Evolutionary conservation across 2,113 vertebrate genomes (phyloP).

Genomic region (Ibidorhyncha struthersii): DNA sequence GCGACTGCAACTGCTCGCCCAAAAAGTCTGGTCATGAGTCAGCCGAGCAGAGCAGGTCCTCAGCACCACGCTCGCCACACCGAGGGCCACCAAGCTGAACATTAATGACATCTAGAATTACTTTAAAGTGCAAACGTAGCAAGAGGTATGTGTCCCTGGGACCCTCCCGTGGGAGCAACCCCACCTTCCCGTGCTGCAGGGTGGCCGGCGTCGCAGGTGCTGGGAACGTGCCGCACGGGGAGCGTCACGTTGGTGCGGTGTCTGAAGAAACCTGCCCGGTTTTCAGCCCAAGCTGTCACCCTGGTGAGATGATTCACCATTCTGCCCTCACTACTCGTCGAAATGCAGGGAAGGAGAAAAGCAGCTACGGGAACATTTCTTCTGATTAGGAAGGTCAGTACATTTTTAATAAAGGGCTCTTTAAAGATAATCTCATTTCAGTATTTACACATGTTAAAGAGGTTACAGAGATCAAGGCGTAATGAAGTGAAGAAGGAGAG

Average conservation of each 20-base stretch:
- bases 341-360: not conserved
- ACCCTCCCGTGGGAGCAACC: not conserved
- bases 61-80: accelerated
- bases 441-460: slow-evolving; percentile 20
- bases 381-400: not conserved
- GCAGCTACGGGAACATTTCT: not conserved
- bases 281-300: not conserved
- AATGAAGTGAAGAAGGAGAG: slow-evolving; percentile 1
- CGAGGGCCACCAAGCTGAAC: not conserved
- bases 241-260: accelerated
- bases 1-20: not conserved
- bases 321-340: not conserved
- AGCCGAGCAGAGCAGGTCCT: not conserved
- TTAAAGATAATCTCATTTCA: slow-evolving; percentile 32
- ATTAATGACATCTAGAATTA: not conserved
- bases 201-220: not conserved
- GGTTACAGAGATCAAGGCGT: not conserved
- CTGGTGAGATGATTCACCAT: not conserved
- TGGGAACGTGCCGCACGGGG: not conserved
- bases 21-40: not conserved
- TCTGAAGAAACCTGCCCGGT: not conserved
- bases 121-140: not conserved
- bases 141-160: not conserved
- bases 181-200: not conserved
- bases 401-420: slow-evolving; percentile 49